Evolutionary conservation across 2,113 vertebrate species (phyloP).

Genomic region (Piaya cayana): DNA sequence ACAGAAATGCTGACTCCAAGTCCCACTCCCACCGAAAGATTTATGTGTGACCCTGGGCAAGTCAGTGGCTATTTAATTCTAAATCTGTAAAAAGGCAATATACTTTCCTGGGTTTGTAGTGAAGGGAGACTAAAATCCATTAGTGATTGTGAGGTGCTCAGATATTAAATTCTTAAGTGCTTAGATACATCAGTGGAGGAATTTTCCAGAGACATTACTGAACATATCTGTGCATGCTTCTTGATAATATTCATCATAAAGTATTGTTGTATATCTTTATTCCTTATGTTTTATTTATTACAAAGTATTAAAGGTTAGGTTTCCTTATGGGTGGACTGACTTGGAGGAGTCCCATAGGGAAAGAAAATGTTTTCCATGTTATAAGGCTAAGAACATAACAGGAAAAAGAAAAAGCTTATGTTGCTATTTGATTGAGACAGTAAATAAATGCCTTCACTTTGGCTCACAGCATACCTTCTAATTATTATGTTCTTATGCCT

Average conservation of each 20-base stretch:
- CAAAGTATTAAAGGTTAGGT: conserved; percentile 23
- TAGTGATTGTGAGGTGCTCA: conserved; percentile 18
- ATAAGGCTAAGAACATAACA: background rate
- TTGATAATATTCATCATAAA: conserved; percentile 15
- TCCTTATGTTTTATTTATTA: conserved; percentile 62
- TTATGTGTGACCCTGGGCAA: background rate
- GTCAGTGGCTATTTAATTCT: background rate
- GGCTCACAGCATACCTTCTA: background rate
- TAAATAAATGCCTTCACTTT: conserved; percentile 40
- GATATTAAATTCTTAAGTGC: conserved; percentile 35
- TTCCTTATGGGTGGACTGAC: background rate
- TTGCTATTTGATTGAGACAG: conserved; percentile 28
- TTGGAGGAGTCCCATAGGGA: conserved; percentile 19
- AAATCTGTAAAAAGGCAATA: background rate
- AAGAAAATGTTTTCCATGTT: conserved; percentile 12
- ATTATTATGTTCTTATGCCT: background rate
- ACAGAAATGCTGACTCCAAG: background rate
- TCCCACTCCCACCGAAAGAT: background rate
- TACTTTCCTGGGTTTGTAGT: background rate
- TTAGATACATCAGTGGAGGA: conserved; percentile 9
- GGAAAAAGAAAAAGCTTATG: background rate
- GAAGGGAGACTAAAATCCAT: conserved; percentile 36
- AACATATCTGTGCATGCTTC: background rate
- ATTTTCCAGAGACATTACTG: conserved; percentile 10
- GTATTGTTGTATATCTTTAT: conserved; percentile 5